Evolutionary conservation across 2,888 invertebrate species (phyloP).

Genomic region (Agrochola litura): DNA sequence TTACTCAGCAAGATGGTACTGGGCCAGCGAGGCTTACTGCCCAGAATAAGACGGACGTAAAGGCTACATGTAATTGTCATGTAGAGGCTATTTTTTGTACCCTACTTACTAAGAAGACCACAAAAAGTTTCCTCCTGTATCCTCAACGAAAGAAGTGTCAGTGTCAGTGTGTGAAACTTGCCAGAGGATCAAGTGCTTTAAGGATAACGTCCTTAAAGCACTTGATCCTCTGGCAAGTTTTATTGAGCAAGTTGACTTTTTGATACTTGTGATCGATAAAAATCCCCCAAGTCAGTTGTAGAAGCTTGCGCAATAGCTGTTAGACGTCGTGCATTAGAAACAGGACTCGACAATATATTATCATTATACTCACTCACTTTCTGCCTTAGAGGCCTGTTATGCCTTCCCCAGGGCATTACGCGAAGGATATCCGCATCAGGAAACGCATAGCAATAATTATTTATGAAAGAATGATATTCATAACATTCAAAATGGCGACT

Average conservation of each 20-base stretch:
- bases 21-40: not conserved
- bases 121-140: not conserved
- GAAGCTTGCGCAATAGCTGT: constrained; percentile 28
- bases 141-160: too few relatives aligned
- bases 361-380: constrained; percentile 25
- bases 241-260: not conserved
- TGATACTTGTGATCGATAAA: not conserved
- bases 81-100: not conserved
- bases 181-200: too few relatives aligned
- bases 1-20: not conserved
- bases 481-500: constrained; percentile 6
- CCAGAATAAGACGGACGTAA: not conserved
- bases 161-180: too few relatives aligned
- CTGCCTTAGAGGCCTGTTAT: constrained; percentile 3
- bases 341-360: not conserved
- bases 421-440: constrained; percentile 23
- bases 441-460: constrained; percentile 8
- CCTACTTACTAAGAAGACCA: not conserved
- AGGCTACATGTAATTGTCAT: not conserved
- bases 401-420: constrained; percentile 11
- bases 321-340: constrained; percentile 5
- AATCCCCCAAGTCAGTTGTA: not conserved
- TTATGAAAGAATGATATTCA: not conserved
- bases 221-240: not conserved
- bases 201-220: not conserved